Conservation (phyloP, 2,797 vertebrate species). For the Ceryle rudis region DNA sequence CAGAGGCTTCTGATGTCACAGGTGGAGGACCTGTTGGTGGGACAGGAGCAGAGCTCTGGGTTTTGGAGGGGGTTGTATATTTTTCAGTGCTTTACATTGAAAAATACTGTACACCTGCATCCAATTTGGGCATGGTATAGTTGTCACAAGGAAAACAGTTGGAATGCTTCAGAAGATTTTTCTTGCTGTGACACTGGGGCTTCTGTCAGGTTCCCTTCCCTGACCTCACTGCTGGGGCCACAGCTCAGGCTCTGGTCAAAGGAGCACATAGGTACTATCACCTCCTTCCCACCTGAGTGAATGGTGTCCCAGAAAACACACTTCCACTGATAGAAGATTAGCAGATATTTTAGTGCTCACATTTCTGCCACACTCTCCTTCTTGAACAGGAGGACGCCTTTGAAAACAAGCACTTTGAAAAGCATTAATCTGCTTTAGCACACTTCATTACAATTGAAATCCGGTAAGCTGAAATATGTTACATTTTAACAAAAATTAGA, state of each 20-base stretch:
- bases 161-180: not conserved
- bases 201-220: not conserved
- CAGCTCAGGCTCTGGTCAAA: not conserved
- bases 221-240: not conserved
- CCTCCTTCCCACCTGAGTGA: not conserved
- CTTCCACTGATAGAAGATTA: rapidly evolving
- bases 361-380: not conserved
- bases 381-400: not conserved
- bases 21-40: too few relatives aligned
- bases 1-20: too few relatives aligned
- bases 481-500: not conserved
- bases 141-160: not conserved
- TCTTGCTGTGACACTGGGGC: not conserved
- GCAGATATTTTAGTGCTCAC: not conserved
- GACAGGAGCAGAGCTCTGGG: too few relatives aligned
- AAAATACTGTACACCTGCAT: not conserved
- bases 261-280: not conserved
- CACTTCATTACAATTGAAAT: not conserved
- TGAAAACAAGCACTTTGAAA: not conserved
- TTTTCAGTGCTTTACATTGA: not conserved
- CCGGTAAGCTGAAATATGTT: not conserved
- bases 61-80: too few relatives aligned
- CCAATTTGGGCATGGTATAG: not conserved
- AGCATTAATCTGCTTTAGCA: not conserved
- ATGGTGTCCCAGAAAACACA: not conserved